Conservation (phyloP, 2,888 invertebrate species). For the Ganaspis brasiliensis region DNA sequence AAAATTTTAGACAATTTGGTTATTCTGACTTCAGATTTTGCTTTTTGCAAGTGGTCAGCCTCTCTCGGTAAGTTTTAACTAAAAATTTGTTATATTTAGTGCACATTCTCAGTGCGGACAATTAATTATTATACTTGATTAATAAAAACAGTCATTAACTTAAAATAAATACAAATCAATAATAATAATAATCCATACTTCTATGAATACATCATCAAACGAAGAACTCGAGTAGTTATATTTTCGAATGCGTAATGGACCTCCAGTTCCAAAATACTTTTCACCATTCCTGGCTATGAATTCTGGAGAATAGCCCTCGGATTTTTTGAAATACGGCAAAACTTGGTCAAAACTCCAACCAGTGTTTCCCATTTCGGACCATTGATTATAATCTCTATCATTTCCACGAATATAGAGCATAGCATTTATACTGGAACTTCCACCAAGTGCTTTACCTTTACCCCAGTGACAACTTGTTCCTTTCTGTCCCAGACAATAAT, state of each 20-base stretch:
- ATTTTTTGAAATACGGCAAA: slow-evolving; percentile 75
- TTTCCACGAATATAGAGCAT: slow-evolving; percentile 86
- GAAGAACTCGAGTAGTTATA: slow-evolving; percentile 75
- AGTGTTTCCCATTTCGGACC: slow-evolving; percentile 84
- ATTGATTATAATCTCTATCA: slow-evolving; percentile 84
- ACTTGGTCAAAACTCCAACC: slow-evolving; percentile 84
- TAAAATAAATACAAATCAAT: too few species aligned
- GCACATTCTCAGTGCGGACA: too few species aligned
- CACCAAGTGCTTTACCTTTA: slow-evolving; percentile 85
- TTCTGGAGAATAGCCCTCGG: slow-evolving; percentile 67
- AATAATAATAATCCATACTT: too few species aligned
- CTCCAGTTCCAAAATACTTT: slow-evolving; percentile 79
- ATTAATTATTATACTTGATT: too few species aligned
- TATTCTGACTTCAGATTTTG: too few species aligned
- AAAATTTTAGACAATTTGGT: too few species aligned
- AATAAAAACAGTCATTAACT: too few species aligned
- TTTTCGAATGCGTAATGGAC: slow-evolving; percentile 80
- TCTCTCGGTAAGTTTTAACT: too few species aligned
- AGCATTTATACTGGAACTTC: slow-evolving; percentile 84
- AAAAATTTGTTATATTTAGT: too few species aligned
- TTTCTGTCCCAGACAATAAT: slow-evolving; percentile 76
- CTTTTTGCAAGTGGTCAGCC: too few species aligned
- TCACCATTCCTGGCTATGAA: slow-evolving; percentile 74
- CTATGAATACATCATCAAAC: slow-evolving; percentile 78
- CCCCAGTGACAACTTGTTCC: slow-evolving; percentile 81